Conservation (phyloP, 1,140 invertebrate species). For the Ladona fulva region DNA sequence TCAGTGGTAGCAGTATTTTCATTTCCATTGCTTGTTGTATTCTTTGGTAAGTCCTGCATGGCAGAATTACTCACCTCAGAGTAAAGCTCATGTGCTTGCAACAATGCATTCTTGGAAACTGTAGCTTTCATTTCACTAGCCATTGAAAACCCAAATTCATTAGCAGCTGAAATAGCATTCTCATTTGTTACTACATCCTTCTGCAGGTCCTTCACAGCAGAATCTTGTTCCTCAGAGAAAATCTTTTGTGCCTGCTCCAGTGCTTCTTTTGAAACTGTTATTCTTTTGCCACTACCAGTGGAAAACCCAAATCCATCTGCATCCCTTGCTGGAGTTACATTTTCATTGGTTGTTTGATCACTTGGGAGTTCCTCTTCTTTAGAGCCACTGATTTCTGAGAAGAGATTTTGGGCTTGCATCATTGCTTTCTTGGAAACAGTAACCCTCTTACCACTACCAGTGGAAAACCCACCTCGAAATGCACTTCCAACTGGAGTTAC, state of each 20-base stretch:
- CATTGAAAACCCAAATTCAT: slow-evolving; percentile 25
- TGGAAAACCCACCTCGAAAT: slow-evolving; percentile 23
- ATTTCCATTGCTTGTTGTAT: background rate
- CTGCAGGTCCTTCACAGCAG: background rate
- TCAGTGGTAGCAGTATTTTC: slow-evolving; percentile 13
- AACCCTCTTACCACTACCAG: slow-evolving; percentile 27
- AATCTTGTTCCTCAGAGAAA: slow-evolving; percentile 15
- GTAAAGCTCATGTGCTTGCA: background rate
- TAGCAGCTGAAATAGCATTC: slow-evolving; percentile 15
- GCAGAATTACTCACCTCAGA: slow-evolving; percentile 17
- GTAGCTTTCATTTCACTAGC: slow-evolving; percentile 21
- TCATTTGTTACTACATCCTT: background rate
- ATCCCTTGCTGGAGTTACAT: too few species aligned
- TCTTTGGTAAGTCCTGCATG: background rate
- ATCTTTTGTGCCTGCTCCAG: slow-evolving; percentile 22
- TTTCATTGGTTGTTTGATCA: too few species aligned
- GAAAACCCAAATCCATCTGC: slow-evolving; percentile 22
- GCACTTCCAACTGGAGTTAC: too few species aligned
- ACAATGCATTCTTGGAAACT: slow-evolving; percentile 13
- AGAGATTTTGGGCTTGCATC: slow-evolving; percentile 19
- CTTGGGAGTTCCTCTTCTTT: background rate
- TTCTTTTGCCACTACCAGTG: slow-evolving; percentile 27
- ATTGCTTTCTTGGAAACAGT: slow-evolving; percentile 26
- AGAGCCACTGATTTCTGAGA: slow-evolving; percentile 18
- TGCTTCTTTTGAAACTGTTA: slow-evolving; percentile 26